Evolutionary conservation across 2,113 vertebrate species (phyloP), one percentile per base, ranked within the genome.

Genomic region (Oreotrochilus melanogaster): DNA sequence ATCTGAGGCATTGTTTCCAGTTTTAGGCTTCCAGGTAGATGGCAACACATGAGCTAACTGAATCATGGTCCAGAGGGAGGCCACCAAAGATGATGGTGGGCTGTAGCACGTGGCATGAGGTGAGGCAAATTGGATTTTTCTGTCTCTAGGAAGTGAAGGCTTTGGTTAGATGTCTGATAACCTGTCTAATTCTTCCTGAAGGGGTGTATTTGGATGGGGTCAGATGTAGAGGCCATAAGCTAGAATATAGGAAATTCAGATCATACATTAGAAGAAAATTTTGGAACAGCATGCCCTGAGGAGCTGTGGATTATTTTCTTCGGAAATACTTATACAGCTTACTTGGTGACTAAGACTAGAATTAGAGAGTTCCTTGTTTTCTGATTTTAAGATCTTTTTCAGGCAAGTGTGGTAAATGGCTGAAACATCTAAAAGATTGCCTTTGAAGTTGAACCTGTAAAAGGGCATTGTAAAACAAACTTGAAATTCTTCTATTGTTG

Each of bases 171-270:
- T 18, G 21, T 43, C 13, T 60, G 14, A 1, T 13, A 30, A 2
- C 17, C 53, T 47, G 6, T 5, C 58, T 7, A 9, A 21, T 6
- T 71, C 33, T 39, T 73, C 51, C 10, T 30, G 37, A 35, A 62
- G 18, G 35, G 18, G 35, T 43, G 39, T 5, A 1, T 21, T 81
- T 66, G 78, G 43, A 2, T 31, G 28, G 43, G 27, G 21, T 14
- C 24, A 54, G 47, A 1, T 35, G 30, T 22, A 2, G 16, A 0
- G 10, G 39, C 6, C 56, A 33, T 9, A 11, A 22, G 13, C 24
- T 14, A 78, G 25, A 53, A 35, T 1, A 7, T 3, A 43, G 33
- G 25, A 54, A 35, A 72, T 43, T 15, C 30, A 28, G 28, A 10
- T 13, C 2, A 15, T 15, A 11, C 14, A 10, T 30, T 12, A 24